Evolutionary conservation across 2,888 invertebrate species (phyloP).

Genomic region (Stenichneumon culpator): DNA sequence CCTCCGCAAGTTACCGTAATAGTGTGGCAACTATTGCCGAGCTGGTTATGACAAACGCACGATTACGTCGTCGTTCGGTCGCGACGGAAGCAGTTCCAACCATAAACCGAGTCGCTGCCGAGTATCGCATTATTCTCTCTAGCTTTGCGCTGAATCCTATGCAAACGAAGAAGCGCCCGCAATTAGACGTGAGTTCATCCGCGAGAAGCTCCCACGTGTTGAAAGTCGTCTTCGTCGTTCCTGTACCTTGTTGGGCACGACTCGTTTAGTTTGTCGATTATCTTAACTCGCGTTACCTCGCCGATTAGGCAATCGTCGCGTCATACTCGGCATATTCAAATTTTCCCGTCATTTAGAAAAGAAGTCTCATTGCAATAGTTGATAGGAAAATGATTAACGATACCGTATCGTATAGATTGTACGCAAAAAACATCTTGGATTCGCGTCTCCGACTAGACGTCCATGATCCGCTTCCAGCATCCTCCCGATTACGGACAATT

Average conservation of each 20-base stretch:
- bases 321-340: constrained; percentile 33
- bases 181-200: constrained; percentile 60
- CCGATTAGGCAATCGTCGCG: constrained; percentile 35
- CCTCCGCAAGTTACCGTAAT: constrained; percentile 21
- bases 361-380: constrained; percentile 21
- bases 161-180: constrained; percentile 29
- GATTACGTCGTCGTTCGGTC: constrained; percentile 23
- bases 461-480: background rate
- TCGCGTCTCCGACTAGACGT: background rate
- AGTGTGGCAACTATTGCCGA: constrained; percentile 14
- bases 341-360: constrained; percentile 41
- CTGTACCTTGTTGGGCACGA: constrained; percentile 38
- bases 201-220: constrained; percentile 49
- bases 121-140: constrained; percentile 32
- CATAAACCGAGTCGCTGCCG: constrained; percentile 27
- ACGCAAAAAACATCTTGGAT: background rate
- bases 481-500: background rate
- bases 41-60: constrained; percentile 9
- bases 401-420: background rate
- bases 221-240: constrained; percentile 42
- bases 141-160: background rate
- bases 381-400: constrained; percentile 18
- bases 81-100: constrained; percentile 18
- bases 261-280: constrained; percentile 48
- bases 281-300: constrained; percentile 27